phyloP scores from a whole-genome alignment of 2,113 vertebrate genomes.

The Furnarius figulus region DNA sequence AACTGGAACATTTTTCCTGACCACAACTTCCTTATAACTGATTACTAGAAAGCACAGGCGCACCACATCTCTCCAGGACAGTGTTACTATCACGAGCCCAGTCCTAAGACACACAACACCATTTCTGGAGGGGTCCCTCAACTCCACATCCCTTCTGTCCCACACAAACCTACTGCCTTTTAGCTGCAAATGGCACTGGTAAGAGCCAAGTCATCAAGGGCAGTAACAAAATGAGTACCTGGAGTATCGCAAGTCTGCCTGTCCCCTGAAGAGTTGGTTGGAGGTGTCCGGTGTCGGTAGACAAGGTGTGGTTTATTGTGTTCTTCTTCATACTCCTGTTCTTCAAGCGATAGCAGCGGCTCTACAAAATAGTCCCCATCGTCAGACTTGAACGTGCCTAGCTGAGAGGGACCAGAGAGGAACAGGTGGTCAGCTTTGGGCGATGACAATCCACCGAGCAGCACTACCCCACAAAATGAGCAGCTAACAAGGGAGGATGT shows the following conservation, averaged over 20 bases:
- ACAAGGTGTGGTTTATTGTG: constrained; percentile 95
- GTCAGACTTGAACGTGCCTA: constrained; percentile 95
- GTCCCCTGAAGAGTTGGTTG: constrained; percentile 67
- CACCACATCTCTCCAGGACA: neutral
- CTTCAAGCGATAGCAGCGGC: constrained; percentile 85
- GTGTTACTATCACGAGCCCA: rapidly evolving
- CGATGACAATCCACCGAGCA: rapidly evolving
- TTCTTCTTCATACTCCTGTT: constrained; percentile 89
- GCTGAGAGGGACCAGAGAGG: constrained; percentile 76
- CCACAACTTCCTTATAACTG: neutral
- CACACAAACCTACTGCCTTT: neutral
- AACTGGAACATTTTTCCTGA: neutral
- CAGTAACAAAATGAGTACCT: constrained; percentile 77
- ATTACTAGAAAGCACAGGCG: neutral
- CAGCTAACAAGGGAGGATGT: rapidly evolving
- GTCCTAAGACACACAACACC: neutral
- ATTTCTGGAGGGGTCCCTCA: neutral
- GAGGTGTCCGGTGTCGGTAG: constrained; percentile 82
- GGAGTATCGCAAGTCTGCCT: constrained; percentile 83
- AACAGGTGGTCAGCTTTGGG: neutral
- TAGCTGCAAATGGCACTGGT: neutral
- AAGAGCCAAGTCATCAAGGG: neutral
- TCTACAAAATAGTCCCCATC: constrained; percentile 97
- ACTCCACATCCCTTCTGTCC: neutral
- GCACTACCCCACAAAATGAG: neutral